Evolutionary conservation across 2,888 invertebrate species (phyloP), one percentile per base, ranked within the genome.

Genomic region (Microplitis manilae): DNA sequence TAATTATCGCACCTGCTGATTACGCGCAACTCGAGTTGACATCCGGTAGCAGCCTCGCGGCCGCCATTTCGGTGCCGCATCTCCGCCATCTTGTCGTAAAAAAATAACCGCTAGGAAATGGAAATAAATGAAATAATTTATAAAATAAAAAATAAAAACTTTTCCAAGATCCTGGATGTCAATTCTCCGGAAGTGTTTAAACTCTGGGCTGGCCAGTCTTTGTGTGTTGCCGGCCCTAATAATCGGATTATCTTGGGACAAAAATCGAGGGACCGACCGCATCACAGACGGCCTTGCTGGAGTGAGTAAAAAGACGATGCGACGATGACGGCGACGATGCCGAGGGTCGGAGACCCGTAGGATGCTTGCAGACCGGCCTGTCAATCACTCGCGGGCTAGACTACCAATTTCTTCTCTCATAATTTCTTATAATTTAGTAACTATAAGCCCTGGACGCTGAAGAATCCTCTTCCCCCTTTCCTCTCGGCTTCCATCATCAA

Each of bases 361-460:
- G 77, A 76, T 76, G 77, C 74, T 80, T 81, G 84, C 85, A 85
- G 85, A 85, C 85, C 85, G 68, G 79, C 85, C 89, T 90, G 90
- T 89, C 90, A 90, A 89, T 90, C 90, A 90, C 87, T 85, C 86
- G 84, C 84, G 85, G 89, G 86, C 87, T 90, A 90, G 89, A 89
- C 89, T 88, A 88, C 88, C 90, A 90, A 89, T 90, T 90, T 89
- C 88, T 88, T 73, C 74, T 77, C 75, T 87, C 86, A 89, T 89
- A 90, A 90, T 90, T 90, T 87, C 87, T 87, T 86, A 88, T 89
- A 89, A 89, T 90, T 90, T 87, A 87, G 83, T 87, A 87, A 82
- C 81, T 81, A 84, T 85, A 84, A 41, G 75, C 76, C 79, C 40
- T 50, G 30, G 38, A 30, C 40, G 64, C 15, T 13, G 20, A 64